Evolutionary conservation across 2,113 vertebrate genomes (phyloP), one percentile per base, ranked within the genome.

Genomic region (Phalacrocorax brasilianus): DNA sequence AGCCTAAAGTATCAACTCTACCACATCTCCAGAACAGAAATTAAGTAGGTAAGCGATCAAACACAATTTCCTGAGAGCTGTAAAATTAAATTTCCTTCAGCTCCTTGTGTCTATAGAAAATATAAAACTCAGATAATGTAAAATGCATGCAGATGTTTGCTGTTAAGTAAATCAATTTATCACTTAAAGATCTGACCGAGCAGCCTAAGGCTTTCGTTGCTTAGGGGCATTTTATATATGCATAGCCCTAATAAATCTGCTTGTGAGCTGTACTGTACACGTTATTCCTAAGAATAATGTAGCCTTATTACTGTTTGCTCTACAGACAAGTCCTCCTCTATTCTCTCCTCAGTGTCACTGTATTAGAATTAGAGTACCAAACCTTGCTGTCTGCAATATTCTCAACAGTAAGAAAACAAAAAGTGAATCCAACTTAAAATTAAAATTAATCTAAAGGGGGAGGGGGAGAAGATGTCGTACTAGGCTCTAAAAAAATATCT

Each of bases 1-100:
- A 92, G 14, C 28, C 49, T 35, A 42, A 93, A 89, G 65, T 38
- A 78, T 30, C 67, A 67, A 58, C 61, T 71, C 8, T 28, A 72
- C 63, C 77, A 56, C 55, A 50, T 42, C 62, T 86, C 55, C 24
- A 63, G 49, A 95, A 93, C 14, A 66, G 59, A 89, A 89, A 92
- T 30, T 86, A 95, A 91, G 91, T 81, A 92, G 63, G 30, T 73
- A 72, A 79, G 67, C 73, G 96, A 88, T 93, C 96, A 97, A 94
- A 94, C 32, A 61, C 80, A 59, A 83, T 82, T 93, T 78, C 35
- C 62, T 33, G 56, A 40, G 58, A 89, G 53, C 14, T 50, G 38
- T 33, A 94, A 68, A 72, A 70, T 55, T 27, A 40, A 16, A 32
- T 59, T 89, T 88, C 77, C 65, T 81, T 85, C 91, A 84, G 59